These are phyloP conservation scores for Volucella inanis DNA, from an alignment of 2,888 invertebrate genomes.

Conservation along the genomic window DNA sequence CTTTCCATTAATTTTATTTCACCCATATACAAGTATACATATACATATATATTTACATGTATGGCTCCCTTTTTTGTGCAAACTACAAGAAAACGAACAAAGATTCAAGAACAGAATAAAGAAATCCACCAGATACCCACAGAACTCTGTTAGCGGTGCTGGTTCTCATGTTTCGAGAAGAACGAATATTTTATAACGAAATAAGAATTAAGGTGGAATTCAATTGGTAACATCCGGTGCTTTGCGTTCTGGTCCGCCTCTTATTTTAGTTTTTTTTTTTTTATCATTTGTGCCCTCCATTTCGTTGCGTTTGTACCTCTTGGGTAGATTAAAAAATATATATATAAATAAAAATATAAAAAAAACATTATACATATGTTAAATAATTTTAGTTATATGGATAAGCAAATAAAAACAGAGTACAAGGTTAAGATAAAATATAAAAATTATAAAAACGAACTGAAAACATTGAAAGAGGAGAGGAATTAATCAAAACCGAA, in stretches of 20 bases:
- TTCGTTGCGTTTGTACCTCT: constrained; percentile 47
- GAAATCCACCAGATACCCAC: background rate
- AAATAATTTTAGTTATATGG: no score
- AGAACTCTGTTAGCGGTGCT: background rate
- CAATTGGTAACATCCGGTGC: constrained; percentile 74
- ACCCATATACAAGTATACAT: constrained; percentile 26
- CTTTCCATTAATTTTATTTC: constrained; percentile 61
- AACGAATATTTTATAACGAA: constrained; percentile 60
- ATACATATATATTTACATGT: no score
- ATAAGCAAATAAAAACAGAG: no score
- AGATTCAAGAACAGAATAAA: constrained; percentile 28
- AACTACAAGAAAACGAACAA: constrained; percentile 39
- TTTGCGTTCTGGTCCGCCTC: constrained; percentile 53
- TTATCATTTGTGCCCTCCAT: constrained; percentile 41
- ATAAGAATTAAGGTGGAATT: constrained; percentile 72
- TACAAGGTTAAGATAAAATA: no score
- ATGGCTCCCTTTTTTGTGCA: no score
- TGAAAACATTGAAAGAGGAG: constrained; percentile 7
- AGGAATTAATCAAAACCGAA: constrained; percentile 69
- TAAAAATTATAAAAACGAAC: background rate
- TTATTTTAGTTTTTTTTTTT: constrained; percentile 40
- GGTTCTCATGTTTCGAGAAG: constrained; percentile 49
- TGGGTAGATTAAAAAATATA: constrained; percentile 22
- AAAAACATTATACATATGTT: no score
- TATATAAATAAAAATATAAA: background rate